These are phyloP conservation scores for Zeus faber DNA, from an alignment of 2,113 vertebrate genomes.

Conservation along the genomic window DNA sequence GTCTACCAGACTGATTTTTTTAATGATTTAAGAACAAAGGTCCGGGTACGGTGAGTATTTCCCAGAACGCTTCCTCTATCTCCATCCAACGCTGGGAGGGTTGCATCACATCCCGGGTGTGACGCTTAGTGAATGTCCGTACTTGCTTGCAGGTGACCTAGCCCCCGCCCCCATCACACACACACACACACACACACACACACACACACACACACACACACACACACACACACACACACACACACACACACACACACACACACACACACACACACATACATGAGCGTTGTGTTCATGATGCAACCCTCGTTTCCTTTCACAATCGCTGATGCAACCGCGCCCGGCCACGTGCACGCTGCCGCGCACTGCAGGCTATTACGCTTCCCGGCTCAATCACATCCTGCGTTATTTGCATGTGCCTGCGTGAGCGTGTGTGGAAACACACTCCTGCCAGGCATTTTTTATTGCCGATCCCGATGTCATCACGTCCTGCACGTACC, in stretches of 20 bases:
- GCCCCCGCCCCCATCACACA: background rate
- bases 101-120: no score
- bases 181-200: background rate
- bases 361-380: constrained; percentile 29
- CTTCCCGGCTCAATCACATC: constrained; percentile 49
- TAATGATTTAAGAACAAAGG: no score
- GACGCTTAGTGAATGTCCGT: no score
- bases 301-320: constrained; percentile 40
- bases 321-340: constrained; percentile 48
- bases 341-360: no score
- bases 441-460: no score
- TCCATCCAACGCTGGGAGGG: no score
- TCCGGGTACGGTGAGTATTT: no score
- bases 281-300: constrained; percentile 55
- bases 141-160: no score
- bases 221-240: constrained; percentile 13
- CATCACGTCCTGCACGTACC: background rate
- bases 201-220: constrained; percentile 28
- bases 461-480: constrained; percentile 41
- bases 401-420: constrained; percentile 23
- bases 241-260: no score
- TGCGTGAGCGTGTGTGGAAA: constrained; percentile 22
- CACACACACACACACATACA: constrained; percentile 1
- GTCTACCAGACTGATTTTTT: no score
- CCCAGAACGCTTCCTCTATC: no score